Evolutionary conservation across 2,797 vertebrate genomes (phyloP).

Genomic region (Myotis vivesi): DNA sequence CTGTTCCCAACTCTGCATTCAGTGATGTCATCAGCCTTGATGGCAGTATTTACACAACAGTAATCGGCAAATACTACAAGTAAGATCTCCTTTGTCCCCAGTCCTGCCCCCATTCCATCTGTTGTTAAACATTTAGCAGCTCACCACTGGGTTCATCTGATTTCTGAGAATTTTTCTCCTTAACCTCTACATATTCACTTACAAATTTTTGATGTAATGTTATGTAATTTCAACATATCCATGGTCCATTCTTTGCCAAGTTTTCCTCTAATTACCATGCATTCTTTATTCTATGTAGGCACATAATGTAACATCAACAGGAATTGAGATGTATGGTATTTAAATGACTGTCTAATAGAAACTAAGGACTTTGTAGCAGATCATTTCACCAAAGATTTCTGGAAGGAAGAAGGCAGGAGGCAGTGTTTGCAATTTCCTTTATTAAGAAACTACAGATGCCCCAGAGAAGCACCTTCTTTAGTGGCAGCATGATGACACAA

Average conservation of each 20-base stretch:
- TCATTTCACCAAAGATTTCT: neutral
- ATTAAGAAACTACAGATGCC: neutral
- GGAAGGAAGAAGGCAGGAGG: neutral
- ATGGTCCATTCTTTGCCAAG: neutral
- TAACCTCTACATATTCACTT: neutral
- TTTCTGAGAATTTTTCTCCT: neutral
- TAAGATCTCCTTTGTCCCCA: neutral
- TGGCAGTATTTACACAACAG: neutral
- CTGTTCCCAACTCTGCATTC: neutral
- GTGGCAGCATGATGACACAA: accelerated
- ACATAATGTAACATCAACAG: neutral
- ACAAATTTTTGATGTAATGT: neutral
- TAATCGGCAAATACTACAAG: neutral
- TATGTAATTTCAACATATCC: neutral
- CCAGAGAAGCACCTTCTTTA: neutral
- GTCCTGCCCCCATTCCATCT: neutral
- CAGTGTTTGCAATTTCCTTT: neutral
- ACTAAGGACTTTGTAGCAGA: neutral
- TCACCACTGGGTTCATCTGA: neutral
- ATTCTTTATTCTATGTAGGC: conserved; percentile 8
- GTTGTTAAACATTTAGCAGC: neutral
- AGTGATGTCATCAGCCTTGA: neutral
- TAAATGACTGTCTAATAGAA: neutral
- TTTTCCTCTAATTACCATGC: neutral
- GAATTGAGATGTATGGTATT: neutral